Evolutionary conservation across 2,113 vertebrate species (phyloP), one percentile per base, ranked within the genome.

Genomic region (Hyperoodon ampullatus): DNA sequence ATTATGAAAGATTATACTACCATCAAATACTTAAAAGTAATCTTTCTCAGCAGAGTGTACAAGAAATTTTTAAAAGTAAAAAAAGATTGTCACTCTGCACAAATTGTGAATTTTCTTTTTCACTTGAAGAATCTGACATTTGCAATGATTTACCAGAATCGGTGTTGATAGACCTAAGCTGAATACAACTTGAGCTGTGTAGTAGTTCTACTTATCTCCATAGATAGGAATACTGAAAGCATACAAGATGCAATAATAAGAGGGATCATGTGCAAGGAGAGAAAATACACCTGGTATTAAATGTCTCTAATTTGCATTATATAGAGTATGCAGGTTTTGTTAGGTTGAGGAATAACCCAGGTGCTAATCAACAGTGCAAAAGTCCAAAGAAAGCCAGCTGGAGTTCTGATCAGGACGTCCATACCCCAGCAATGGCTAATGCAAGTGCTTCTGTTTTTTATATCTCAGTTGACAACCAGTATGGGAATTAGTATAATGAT

Each of bases 1-100:
- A 96, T 97, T 97, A 95, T 26, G 8, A 90, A 98, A 98, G 97
- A 97, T 81, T 68, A 82, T 95, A 97, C 97, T 95, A 96, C 74
- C 95, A 96, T 92, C 91, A 80, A 55, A 91, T 39, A 87, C 58
- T 39, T 70, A 81, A 77, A 90, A 90, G 60, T 16, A 88, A 66
- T 92, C 7, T 88, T 97, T 90, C 60, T 66, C 39, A 81, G 50
- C 55, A 92, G 50, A 94, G 19, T 35, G 35, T n/a, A n/a, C 24
- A 72, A 93, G 28, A 65, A 21, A 66, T 65, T 92, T 95, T 95
- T n/a, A 16, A 81, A 96, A 93, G 19, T 50, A 89, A 77, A 39
- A 58, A 71, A 9, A 66, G 39, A 87, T 61, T 95, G 58, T 88
- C 77, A 78, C 12, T 93, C 42, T 55, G 35, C 23, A 77, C 10